Percentiles rank a stretch among this genome's conserved stretches.
Evolutionary conservation across 2,113 vertebrate genomes (phyloP).

Genomic region (Tupaia chinensis): DNA sequence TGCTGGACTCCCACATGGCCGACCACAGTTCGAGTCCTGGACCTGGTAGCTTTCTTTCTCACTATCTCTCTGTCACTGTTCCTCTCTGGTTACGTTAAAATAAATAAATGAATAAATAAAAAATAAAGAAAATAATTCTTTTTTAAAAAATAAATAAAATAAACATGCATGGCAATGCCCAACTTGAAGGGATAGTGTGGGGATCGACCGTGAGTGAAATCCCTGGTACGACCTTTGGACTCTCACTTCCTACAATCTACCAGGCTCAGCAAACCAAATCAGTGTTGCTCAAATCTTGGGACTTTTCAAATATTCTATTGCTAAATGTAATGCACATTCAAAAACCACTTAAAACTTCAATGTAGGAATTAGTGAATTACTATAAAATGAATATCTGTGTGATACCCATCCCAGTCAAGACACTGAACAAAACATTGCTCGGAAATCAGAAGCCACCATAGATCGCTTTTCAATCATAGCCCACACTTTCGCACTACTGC

Average conservation of each 20-base stretch:
- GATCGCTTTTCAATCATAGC: not conserved
- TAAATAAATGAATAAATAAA: too few relatives aligned
- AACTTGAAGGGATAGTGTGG: not conserved
- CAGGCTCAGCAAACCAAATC: not conserved
- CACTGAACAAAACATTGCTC: not conserved
- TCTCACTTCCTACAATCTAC: not conserved
- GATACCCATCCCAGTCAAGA: not conserved
- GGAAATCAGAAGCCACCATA: not conserved
- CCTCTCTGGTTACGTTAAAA: too few relatives aligned
- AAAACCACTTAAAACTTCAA: not conserved
- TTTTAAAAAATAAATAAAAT: too few relatives aligned
- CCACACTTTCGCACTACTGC: not conserved
- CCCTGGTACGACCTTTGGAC: not conserved
- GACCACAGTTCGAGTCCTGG: too few relatives aligned
- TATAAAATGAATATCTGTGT: constrained; percentile 5
- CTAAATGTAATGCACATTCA: not conserved
- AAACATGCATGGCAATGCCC: not conserved
- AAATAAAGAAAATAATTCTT: too few relatives aligned
- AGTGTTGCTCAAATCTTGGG: constrained; percentile 11
- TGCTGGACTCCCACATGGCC: too few relatives aligned
- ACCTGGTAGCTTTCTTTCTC: too few relatives aligned
- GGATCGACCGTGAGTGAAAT: not conserved
- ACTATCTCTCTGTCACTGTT: too few relatives aligned
- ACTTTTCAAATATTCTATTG: not conserved
- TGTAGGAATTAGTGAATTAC: not conserved